Evolutionary conservation across 2,113 vertebrate species (phyloP), one percentile per base, ranked within the genome.

Genomic region (Grus americana): DNA sequence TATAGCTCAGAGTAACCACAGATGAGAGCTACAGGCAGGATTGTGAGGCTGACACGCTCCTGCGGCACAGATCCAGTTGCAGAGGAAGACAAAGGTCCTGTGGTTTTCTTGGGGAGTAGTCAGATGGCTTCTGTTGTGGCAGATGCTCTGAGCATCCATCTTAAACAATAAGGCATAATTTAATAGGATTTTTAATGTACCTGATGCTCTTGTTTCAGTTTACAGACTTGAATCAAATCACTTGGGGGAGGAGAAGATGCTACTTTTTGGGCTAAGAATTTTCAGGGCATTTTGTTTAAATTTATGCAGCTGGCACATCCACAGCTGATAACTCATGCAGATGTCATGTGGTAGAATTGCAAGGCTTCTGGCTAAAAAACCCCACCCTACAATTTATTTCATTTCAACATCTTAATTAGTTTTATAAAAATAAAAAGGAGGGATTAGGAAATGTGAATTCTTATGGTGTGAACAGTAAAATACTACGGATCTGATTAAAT

Each of bases 41-140:
- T 1, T 30, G 66, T 14, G 79, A 80, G 81, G 90, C 94, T 97
- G 96, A 96, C 81, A 66, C 79, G 52, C 79, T 95, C 27, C 71
- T 62, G 71, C 12, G 81, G 92, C 96, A 92, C 85, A n/a, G 79
- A 94, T 96, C 95, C 95, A 92, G 87, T 91, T 79, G 86, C 1
- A 61, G 66, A 36, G 80, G 57, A 76, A 86, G 90, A 96, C 96
- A 97, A 97, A 96, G 94, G 90, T 97, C 88, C 93, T 83, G 81
- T 96, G 92, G 92, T 97, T 92, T 93, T 92, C 92, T 38, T 93
- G 67, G 67, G 84, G 94, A 90, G 34, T 62, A 73, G 82, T 93
- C 92, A 95, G 54, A 92, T 93, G 85, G 85, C 67, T 90, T 94
- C 82, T 86, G 75, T 80, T 94, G 85, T 73, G 79, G 18, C 94